Evolutionary conservation across 2,888 invertebrate genomes (phyloP).

Genomic region (Agrilus cyanescens): DNA sequence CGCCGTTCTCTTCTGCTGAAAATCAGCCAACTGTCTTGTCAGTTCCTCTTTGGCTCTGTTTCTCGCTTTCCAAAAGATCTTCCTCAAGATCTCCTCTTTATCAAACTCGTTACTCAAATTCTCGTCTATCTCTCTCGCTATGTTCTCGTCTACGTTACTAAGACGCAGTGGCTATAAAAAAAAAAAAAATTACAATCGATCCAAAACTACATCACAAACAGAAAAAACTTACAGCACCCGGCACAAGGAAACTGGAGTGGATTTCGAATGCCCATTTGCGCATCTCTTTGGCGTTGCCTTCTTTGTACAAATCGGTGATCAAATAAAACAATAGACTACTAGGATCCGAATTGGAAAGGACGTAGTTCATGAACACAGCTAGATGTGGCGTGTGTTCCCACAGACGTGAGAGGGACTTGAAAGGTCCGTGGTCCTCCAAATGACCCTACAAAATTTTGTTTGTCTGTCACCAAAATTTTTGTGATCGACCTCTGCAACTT

Average conservation of each 20-base stretch:
- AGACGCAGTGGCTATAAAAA: constrained; percentile 61
- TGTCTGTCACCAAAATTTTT: constrained; percentile 3
- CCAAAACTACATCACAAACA: neutral
- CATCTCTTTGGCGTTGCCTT: constrained; percentile 79
- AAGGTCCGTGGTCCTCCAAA: constrained; percentile 77
- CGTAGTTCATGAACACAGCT: constrained; percentile 89
- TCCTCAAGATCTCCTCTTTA: constrained; percentile 79
- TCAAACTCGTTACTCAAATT: constrained; percentile 73
- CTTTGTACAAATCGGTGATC: constrained; percentile 81
- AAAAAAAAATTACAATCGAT: constrained; percentile 15
- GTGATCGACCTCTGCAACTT: constrained; percentile 27
- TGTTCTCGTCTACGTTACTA: constrained; percentile 70
- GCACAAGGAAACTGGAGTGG: constrained; percentile 89
- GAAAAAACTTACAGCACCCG: constrained; percentile 62
- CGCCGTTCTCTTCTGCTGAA: constrained; percentile 75
- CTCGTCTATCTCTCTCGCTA: constrained; percentile 83
- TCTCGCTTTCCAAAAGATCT: constrained; percentile 82
- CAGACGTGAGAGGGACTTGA: constrained; percentile 70
- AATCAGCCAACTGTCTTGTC: constrained; percentile 64
- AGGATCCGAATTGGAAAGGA: constrained; percentile 70
- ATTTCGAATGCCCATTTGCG: constrained; percentile 99
- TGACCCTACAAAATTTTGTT: constrained; percentile 45
- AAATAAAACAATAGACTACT: constrained; percentile 63
- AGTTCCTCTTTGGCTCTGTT: constrained; percentile 73
- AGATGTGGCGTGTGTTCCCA: constrained; percentile 82